Base-by-base conservation (phyloP, 2,113 vertebrate species). In the Acrocephalus kingi region DNA sequence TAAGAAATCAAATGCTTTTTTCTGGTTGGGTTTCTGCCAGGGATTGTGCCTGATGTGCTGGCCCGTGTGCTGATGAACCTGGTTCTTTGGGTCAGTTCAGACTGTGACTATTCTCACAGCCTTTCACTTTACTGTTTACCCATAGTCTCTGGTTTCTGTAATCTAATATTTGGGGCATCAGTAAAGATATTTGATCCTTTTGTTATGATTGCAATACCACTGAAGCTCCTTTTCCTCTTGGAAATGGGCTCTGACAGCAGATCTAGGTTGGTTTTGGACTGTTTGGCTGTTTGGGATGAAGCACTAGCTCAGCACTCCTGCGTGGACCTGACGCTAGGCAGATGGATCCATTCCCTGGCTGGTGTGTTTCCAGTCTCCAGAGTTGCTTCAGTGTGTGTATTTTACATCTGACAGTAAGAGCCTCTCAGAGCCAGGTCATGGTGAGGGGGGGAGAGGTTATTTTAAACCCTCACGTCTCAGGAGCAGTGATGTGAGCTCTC, bases 41-140 rank as follows among this genome's bases (percentile, higher is more conserved):
- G 74, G 45, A 1, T 1, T n/a, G 48, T 72, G 28, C 37, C 37
- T 37, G 0, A 0, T 39, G 54, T 31, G 12, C 75, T 85, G 79
- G 15, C 33, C 27, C 30, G 1, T 21, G 35, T 73, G 94, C 59
- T 76, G 46, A 2, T n/a, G 73, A 27, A 3, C 39, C 33, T 39
- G 71, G 16, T 63, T 73, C 82, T 52, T 75, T 7, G 17, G 71
- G 54, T 61, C 48, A 49, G 0, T n/a, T 55, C 66, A 59, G 82
- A 51, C 41, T 45, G 31, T 55, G 33, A 22, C 75, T 76, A 2
- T 13, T 74, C 55, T 84, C 28, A 33, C n/a, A 69, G 41, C 59
- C 41, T 80, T 85, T 82, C 64, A 46, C 62, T 82, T 69, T 80
- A 4, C 63, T 69, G 18, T 39, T 33, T 46, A 3, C 30, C 10